These are phyloP conservation scores for Sarcophaga bullata DNA, from an alignment of 1,140 invertebrate genomes.

Conservation along the genomic window DNA sequence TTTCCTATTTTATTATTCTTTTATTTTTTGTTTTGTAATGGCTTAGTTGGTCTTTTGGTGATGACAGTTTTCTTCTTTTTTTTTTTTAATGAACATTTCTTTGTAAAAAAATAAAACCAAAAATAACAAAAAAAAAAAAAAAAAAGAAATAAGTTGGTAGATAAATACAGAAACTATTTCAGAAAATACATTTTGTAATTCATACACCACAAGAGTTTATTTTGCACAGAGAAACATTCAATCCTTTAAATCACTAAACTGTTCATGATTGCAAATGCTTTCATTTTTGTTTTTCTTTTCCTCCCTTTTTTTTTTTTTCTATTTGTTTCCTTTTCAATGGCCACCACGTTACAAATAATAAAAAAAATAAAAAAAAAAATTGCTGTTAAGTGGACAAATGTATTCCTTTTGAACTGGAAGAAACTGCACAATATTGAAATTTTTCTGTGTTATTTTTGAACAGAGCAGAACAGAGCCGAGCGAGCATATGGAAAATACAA, in stretches of 20 bases:
- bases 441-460: background rate
- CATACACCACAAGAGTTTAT: slow-evolving; percentile 12
- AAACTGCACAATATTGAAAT: background rate
- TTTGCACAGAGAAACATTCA: background rate
- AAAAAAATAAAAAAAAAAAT: background rate
- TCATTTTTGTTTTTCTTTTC: background rate
- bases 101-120: background rate
- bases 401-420: background rate
- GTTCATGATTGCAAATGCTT: slow-evolving; percentile 15
- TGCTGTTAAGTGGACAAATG: background rate
- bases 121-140: background rate
- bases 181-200: slow-evolving; percentile 18
- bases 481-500: background rate
- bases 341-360: too few relatives aligned
- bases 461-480: too few relatives aligned
- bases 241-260: slow-evolving; percentile 18
- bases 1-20: background rate
- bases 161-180: slow-evolving; percentile 1
- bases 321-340: background rate
- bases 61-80: background rate
- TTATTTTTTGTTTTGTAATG: background rate
- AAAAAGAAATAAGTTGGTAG: background rate
- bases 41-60: slow-evolving; percentile 7
- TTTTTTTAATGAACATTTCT: too few relatives aligned
- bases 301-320: background rate